Base-by-base conservation (phyloP, 2,888 invertebrate genomes). In the Hyppa rectilinea region DNA sequence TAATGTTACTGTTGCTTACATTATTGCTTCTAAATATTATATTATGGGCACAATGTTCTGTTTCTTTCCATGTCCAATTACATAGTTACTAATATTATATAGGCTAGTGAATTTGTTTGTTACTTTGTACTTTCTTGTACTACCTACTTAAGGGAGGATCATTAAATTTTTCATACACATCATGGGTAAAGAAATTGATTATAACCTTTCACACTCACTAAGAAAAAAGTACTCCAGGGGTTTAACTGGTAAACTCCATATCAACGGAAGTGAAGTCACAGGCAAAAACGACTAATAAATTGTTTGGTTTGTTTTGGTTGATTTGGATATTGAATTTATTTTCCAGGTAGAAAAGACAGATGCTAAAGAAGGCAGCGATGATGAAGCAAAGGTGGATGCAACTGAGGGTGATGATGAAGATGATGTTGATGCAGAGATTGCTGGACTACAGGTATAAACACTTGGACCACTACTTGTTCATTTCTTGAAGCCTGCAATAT, bases 341-440 rank as follows among this genome's bases (percentile, higher is more conserved):
- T 58, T 61, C 7, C 78, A 90, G 88, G 87, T 88, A 80, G 80
- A 80, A 38, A 84, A 86, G 56, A 69, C 75, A 50, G 86, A 87
- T 52, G 47, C 89, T 20, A 78, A 85, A 65, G 86, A 82, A 36
- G 81, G 73, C 58, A 78, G 77, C 75, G 87, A 86, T 56, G 93
- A 92, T 65, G 80, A 86, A 79, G 50, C 47, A 55, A 84, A 85
- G 66, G 88, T 88, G 61, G 83, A 89, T 56, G 92, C 90, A 62
- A 55, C 88, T 40, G 86, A 85, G 10, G 88, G 88, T 40, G 86
- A 90, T 62, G 88, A 90, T 76, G 95, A 93, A 76, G 96, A 96
- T 75, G 92, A 97, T 74, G 97, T 97, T 61, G 96, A 96, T 71
- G 95, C 96, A 68, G 96, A 97, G 92, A 97, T 98, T 84, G 93